Evolutionary conservation across 1,140 invertebrate species (phyloP), one percentile per base, ranked within the genome.

Genomic region (Nasonia longicornis): DNA sequence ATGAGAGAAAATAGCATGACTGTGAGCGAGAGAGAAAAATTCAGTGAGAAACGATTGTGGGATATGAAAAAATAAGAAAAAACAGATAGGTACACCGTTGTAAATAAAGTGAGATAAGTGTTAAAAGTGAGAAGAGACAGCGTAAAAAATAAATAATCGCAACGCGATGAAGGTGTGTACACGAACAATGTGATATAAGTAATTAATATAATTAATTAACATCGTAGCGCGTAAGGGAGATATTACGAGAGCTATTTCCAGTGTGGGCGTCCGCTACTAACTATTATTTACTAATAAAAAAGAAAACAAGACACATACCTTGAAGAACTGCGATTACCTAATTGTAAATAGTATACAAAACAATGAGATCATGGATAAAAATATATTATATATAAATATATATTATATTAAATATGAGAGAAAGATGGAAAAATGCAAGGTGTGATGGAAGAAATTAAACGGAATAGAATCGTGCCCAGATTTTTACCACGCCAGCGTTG

Each of bases 131-230:
- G 20, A 58, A 58, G 4, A 58, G 16, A 45, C 26, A 58, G 22
- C 48, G 84, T 83, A 82, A 86, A 81, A 82, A 83, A 83, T 69
- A 66, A 85, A 83, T 83, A 83, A 85, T 82, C 83, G 83, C 81
- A 82, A 80, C 67, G 80, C 82, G 82, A 80, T 79, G 79, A 58
- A 76, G 79, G 84, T 86, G 85, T 87, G 86, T 87, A 89, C 86
- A 88, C 85, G 85, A 89, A 89, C 85, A 90, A 90, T 91, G 90
- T 91, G 89, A 91, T 91, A 91, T 89, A 90, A 89, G 82, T 87
- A 88, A 90, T 88, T 88, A 88, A 89, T 87, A 86, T 87, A 90
- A 88, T 88, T 74, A 89, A 89, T 89, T 86, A 89, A 89, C 86
- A 89, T 87, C 85, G 82, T 89, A 90, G 86, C 77, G 79, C 83